Evolutionary conservation across 2,888 invertebrate genomes (phyloP), one percentile per base, ranked within the genome.

Genomic region (Oscheius onirici): DNA sequence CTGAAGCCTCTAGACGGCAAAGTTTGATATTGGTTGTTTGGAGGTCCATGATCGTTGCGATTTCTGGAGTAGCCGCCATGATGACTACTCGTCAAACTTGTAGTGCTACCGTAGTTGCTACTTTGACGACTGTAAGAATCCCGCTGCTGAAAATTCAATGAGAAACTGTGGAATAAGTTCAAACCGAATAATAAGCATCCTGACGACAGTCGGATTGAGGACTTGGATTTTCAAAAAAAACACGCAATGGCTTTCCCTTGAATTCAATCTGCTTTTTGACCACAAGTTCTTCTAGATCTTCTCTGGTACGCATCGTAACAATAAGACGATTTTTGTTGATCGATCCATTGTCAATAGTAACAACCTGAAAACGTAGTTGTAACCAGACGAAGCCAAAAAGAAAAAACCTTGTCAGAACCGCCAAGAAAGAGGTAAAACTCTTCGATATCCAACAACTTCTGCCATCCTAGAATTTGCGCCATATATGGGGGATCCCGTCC

Each of bases 381-480:
- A n/a, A n/a, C 22, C 13, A 6, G 13, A 22, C 20, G 15, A 22
- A 22, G 22, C n/a, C 6, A 17, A 52, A 52, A 20, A n/a, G n/a
- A 46, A 28, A 10, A 17, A 6, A 66, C 66, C 40, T 52, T 52
- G 2, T 52, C 41, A 1, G 52, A 52, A 13, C 66, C 66, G 15
- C 66, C 66, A 17, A 66, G 28, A 24, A 41, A 66, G 2, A 52
- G 28, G n/a, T 34, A 52, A 10, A 66, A 41, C 28, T 66, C 66
- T 20, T 66, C 63, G 15, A 10, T 1, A n/a, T 63, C 49, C 15
- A 10, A 2, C 1, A 5, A 15, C 2, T 26, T 28, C 8, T n/a
- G 43, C 34, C 3, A 3, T 34, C 34, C 34, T 34, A 34, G 3
- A 8, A 34, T 34, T 34, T 34, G 34, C 34, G 34, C 34, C 34